Percentiles rank a stretch among this genome's conserved stretches.
These are phyloP conservation scores for Chelidonichthys spinosus DNA, from an alignment of 2,797 vertebrate genomes.

Conservation along the genomic window DNA sequence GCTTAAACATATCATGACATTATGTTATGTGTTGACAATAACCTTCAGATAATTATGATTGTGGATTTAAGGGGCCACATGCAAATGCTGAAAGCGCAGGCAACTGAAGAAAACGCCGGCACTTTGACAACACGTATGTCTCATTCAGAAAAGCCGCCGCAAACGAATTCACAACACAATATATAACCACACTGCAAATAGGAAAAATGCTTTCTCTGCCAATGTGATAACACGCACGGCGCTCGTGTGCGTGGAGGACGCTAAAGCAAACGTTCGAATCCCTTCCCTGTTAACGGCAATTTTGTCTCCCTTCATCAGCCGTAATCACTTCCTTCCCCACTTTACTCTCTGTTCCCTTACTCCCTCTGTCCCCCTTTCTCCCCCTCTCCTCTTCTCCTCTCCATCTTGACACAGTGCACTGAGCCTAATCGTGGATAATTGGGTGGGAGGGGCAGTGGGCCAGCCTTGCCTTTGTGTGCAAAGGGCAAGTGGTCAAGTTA, in stretches of 20 bases:
- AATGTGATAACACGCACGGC: not conserved
- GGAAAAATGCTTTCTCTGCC: not conserved
- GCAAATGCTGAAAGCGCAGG: not conserved
- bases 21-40: not conserved
- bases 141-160: not conserved
- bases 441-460: conserved; percentile 98
- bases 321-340: conserved; percentile 29
- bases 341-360: conserved; percentile 39
- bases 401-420: conserved; percentile 99
- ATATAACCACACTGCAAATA: not conserved
- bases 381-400: conserved; percentile 87
- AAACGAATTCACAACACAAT: not conserved
- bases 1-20: not conserved
- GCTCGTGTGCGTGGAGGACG: conserved; percentile 19
- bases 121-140: not conserved
- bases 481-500: conserved; percentile 99
- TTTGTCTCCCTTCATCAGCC: conserved; percentile 28
- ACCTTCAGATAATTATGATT: not conserved
- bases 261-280: conserved; percentile 28
- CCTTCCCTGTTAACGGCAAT: conserved; percentile 6
- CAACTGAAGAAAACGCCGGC: not conserved
- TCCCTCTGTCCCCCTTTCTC: conserved; percentile 57
- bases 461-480: conserved; percentile 98
- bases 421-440: conserved; percentile 99
- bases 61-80: not conserved